phyloP scores from a whole-genome alignment of 35 echinoderm and acorn worm species.

The Apostichopus californicus region DNA sequence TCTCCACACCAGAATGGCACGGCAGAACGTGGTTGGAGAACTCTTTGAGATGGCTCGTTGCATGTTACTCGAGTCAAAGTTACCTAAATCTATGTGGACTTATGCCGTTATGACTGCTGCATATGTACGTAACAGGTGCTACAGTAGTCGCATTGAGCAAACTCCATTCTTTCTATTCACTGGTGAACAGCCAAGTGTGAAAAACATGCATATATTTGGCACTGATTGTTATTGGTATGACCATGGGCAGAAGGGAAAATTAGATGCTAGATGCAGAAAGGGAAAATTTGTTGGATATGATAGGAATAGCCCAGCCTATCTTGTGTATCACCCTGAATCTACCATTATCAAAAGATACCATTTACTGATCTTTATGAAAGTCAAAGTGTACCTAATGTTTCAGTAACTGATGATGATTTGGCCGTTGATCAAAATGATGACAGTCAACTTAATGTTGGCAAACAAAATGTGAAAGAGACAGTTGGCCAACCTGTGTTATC shows the following conservation, averaged over 20 bases:
- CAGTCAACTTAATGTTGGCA: conserved; percentile 23
- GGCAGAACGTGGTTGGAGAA: conserved; percentile 59
- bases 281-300: not conserved
- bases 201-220: conserved; percentile 24
- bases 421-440: conserved; percentile 29
- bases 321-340: conserved; percentile 58
- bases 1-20: conserved; percentile 75
- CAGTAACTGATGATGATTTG: conserved; percentile 46
- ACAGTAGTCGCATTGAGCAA: conserved; percentile 7
- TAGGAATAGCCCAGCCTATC: conserved; percentile 36
- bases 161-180: conserved; percentile 15
- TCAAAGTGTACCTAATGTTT: conserved; percentile 15
- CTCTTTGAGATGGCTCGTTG: conserved; percentile 67
- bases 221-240: conserved; percentile 36
- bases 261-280: not conserved
- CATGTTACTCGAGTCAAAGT: conserved; percentile 40
- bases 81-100: conserved; percentile 59
- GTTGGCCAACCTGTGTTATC: too few species aligned
- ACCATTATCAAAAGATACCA: conserved; percentile 38
- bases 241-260: not conserved
- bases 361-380: conserved; percentile 37
- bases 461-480: not conserved
- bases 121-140: conserved; percentile 45
- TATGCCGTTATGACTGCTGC: conserved; percentile 54
- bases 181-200: conserved; percentile 4